phyloP scores from a whole-genome alignment of 1,140 invertebrate species.

The Scaptomyza pallida region DNA sequence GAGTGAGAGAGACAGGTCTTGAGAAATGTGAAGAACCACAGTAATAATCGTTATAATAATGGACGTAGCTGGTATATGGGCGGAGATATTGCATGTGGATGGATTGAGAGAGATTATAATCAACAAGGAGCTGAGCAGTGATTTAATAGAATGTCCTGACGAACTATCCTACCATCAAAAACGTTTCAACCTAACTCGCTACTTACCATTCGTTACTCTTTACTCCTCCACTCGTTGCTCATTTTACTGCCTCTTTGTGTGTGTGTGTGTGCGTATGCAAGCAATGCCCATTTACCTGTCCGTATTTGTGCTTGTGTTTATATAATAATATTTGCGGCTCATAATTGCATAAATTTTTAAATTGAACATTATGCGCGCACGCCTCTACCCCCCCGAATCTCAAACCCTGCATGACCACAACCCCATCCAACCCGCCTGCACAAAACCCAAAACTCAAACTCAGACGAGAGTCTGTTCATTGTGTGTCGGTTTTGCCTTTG shows the following conservation, averaged over 20 bases:
- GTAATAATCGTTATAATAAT: slow-evolving; percentile 11
- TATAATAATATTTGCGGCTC: slow-evolving; percentile 81
- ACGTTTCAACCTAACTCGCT: neutral
- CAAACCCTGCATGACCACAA: slow-evolving; percentile 21
- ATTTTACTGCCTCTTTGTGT: slow-evolving; percentile 37
- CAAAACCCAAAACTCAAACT: neutral
- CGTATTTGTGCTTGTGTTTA: slow-evolving; percentile 76
- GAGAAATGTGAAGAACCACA: slow-evolving; percentile 17
- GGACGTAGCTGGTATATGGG: neutral
- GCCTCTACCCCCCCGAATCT: slow-evolving; percentile 15
- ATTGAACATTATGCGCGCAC: slow-evolving; percentile 60
- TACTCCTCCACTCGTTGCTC: slow-evolving; percentile 34
- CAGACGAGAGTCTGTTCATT: slow-evolving; percentile 19
- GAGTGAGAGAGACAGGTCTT: slow-evolving; percentile 4
- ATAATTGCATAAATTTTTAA: slow-evolving; percentile 83
- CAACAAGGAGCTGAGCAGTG: neutral
- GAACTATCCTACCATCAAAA: too few species aligned
- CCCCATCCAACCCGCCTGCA: slow-evolving; percentile 3
- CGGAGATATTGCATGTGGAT: slow-evolving; percentile 13
- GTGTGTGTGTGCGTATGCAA: neutral
- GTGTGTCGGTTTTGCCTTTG: slow-evolving; percentile 22
- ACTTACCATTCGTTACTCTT: neutral
- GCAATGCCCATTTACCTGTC: slow-evolving; percentile 9
- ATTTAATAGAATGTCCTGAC: too few species aligned
- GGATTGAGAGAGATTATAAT: neutral